phyloP scores from a whole-genome alignment of 2,888 invertebrate genomes.

The Allygus modestus region DNA sequence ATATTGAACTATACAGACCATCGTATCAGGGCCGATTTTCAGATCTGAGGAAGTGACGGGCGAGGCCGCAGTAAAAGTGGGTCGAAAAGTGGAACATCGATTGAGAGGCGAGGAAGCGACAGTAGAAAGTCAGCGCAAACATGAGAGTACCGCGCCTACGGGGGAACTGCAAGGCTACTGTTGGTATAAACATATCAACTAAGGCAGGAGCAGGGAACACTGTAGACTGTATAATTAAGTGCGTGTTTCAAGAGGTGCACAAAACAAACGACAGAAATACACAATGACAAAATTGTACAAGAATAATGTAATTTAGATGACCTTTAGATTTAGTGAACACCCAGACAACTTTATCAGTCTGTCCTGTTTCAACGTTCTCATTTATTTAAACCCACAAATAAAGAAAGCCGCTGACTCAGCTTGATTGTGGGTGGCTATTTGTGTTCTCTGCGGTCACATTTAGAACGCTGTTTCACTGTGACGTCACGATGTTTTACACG shows the following conservation, averaged over 20 bases:
- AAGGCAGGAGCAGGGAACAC: not conserved
- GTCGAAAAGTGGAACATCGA: constrained; percentile 45
- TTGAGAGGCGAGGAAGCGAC: constrained; percentile 21
- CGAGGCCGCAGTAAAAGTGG: constrained; percentile 34
- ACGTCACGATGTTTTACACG: not conserved
- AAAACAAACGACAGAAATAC: too few species aligned
- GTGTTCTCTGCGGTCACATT: constrained; percentile 12
- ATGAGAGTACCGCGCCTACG: not conserved
- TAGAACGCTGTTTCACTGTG: constrained; percentile 1
- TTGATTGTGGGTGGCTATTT: not conserved
- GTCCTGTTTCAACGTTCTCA: not conserved
- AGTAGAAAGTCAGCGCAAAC: constrained; percentile 22
- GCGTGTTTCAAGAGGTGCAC: not conserved
- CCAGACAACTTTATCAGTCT: too few species aligned
- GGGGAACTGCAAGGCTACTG: not conserved
- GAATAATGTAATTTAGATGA: too few species aligned
- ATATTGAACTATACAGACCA: too few species aligned
- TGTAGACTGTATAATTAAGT: not conserved
- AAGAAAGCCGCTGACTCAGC: not conserved
- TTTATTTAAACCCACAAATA: not conserved
- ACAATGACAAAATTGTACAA: too few species aligned
- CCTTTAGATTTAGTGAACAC: too few species aligned
- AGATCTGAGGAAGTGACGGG: not conserved
- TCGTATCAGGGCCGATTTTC: too few species aligned
- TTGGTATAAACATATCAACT: not conserved